Conservation (phyloP, 30 jellyfish, hydroid and myxozoan genomes). For the Aurelia aurita complex sp. Pacific region DNA sequence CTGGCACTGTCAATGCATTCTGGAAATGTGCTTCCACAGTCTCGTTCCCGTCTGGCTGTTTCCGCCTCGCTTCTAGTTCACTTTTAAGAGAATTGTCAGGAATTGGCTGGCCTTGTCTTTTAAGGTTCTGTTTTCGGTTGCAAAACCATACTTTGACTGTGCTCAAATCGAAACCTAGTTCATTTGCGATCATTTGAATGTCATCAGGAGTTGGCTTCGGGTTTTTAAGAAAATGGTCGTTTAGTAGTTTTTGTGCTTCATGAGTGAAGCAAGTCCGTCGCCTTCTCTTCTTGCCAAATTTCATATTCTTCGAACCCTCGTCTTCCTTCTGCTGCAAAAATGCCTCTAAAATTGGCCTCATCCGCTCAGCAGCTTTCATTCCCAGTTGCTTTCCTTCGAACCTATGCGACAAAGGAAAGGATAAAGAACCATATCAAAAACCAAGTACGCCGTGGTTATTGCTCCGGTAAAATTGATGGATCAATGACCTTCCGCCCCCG, state of each 20-base stretch:
- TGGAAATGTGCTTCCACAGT: constrained; percentile 17
- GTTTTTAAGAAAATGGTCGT: constrained; percentile 80
- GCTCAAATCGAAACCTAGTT: constrained; percentile 69
- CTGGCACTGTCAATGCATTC: constrained; percentile 30
- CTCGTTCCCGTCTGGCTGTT: constrained; percentile 27
- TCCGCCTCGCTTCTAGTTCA: constrained; percentile 52
- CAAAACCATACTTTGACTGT: constrained; percentile 97
- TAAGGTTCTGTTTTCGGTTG: constrained; percentile 86
- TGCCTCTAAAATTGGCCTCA: constrained; percentile 88
- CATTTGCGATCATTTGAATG: constrained; percentile 77
- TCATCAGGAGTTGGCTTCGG: constrained; percentile 94
- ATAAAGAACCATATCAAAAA: background rate
- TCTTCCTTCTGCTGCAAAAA: constrained; percentile 88
- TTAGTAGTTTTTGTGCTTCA: constrained; percentile 73
- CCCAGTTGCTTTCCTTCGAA: constrained; percentile 98
- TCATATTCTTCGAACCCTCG: constrained; percentile 74
- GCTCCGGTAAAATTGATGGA: too few relatives aligned
- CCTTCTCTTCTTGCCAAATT: constrained; percentile 85
- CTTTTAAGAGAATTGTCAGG: constrained; percentile 65
- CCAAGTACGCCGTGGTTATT: too few relatives aligned
- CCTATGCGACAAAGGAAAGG: constrained; percentile 31
- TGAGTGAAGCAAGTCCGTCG: constrained; percentile 95
- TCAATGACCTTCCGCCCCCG: too few relatives aligned
- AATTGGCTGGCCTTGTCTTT: constrained; percentile 73
- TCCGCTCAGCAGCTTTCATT: constrained; percentile 98